Evolutionary conservation across 2,113 vertebrate genomes (phyloP).

Genomic region (Ornithorhynchus anatinus): DNA sequence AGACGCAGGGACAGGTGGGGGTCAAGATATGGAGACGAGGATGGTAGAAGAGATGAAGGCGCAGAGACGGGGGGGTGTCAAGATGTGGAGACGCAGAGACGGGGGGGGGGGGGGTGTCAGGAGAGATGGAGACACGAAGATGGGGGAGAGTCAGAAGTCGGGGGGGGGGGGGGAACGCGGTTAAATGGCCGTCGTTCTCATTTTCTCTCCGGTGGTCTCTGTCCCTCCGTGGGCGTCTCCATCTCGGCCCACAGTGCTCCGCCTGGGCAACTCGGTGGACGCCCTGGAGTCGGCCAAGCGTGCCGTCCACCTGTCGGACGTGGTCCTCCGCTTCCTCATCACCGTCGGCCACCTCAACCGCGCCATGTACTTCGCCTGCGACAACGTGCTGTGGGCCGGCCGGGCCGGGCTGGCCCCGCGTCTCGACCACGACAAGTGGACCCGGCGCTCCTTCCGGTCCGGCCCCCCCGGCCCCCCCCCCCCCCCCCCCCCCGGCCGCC

Average conservation of each 20-base stretch:
- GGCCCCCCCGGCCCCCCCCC: neutral
- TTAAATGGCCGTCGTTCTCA: neutral
- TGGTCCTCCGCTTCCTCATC: slow-evolving; percentile 87
- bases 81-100: no score
- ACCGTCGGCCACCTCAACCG: slow-evolving; percentile 90
- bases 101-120: no score
- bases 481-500: neutral
- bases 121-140: no score
- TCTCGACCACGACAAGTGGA: slow-evolving; percentile 89
- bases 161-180: no score
- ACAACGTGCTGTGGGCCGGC: slow-evolving; percentile 91
- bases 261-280: slow-evolving; percentile 89
- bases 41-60: no score
- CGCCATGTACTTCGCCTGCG: slow-evolving; percentile 91
- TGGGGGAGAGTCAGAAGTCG: no score
- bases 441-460: slow-evolving; percentile 89
- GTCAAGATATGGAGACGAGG: no score
- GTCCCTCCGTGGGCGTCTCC: neutral
- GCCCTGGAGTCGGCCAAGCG: slow-evolving; percentile 87
- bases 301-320: slow-evolving; percentile 86
- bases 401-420: slow-evolving; percentile 74
- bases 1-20: no score
- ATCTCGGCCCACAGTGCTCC: slow-evolving; percentile 79
- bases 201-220: neutral
- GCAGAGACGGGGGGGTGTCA: no score